A percentile compares a stretch with the other conserved stretches of the same genome.
These are phyloP conservation scores for Caerostris darwini DNA, from an alignment of 1,140 invertebrate species.

Conservation along the genomic window DNA sequence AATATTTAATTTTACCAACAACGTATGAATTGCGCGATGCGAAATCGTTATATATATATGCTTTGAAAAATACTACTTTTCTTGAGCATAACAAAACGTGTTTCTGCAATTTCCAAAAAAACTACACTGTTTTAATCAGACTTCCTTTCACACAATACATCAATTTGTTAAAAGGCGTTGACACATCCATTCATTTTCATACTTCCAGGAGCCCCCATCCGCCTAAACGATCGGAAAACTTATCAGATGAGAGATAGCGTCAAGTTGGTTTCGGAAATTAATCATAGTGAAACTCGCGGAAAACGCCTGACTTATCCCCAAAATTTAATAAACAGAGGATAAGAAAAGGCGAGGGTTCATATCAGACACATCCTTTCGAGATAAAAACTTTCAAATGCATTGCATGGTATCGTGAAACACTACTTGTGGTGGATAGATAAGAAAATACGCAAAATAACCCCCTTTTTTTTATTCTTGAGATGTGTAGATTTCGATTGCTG, in stretches of 20 bases:
- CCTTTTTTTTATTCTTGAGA: background rate
- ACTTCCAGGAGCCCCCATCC: background rate
- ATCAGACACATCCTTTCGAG: conserved; percentile 11
- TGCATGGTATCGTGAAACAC: background rate
- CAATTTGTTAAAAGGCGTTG: no score
- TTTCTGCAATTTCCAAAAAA: no score
- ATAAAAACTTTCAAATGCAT: background rate
- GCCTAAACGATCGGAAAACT: background rate
- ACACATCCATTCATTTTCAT: background rate
- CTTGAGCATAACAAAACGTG: no score
- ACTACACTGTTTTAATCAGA: no score
- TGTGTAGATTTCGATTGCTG: background rate
- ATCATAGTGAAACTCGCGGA: background rate
- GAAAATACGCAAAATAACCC: background rate
- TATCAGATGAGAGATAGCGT: conserved; percentile 13
- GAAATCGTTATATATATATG: no score
- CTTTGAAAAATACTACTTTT: no score
- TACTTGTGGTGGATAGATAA: background rate
- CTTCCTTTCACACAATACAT: no score
- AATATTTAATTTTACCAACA: no score
- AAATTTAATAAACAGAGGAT: background rate
- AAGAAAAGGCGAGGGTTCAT: background rate
- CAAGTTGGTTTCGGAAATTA: background rate
- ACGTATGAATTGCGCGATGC: no score
- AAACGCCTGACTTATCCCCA: background rate